Conservation (phyloP, 2,888 invertebrate genomes). For the Tortrix viridana region DNA sequence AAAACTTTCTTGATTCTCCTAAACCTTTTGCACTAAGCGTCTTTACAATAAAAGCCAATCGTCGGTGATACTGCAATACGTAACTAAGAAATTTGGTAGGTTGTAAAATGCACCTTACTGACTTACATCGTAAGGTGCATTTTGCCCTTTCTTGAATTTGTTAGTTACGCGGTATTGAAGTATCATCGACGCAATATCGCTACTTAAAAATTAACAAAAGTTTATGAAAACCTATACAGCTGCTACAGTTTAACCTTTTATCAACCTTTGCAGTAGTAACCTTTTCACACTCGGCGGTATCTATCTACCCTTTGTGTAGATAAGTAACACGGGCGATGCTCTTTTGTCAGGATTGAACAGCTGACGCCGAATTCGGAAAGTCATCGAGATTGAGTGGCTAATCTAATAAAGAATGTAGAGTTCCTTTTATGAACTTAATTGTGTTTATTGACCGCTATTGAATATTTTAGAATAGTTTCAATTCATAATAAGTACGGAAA, state of each 20-base stretch:
- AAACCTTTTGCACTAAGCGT: not conserved
- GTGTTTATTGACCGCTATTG: conserved; percentile 13
- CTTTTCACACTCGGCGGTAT: conserved; percentile 31
- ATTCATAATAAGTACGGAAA: not conserved
- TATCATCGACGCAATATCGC: not conserved
- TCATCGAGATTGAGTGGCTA: conserved; percentile 31
- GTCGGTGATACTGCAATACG: too few species aligned
- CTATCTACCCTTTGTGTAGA: conserved; percentile 23
- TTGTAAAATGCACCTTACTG: too few species aligned
- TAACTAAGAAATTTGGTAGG: too few species aligned
- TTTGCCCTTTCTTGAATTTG: too few species aligned
- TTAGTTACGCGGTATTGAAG: too few species aligned
- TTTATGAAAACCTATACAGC: not conserved
- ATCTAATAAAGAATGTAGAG: conserved; percentile 23
- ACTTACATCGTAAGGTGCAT: too few species aligned
- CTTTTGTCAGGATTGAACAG: conserved; percentile 29
- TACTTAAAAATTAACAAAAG: not conserved
- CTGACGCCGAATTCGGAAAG: conserved; percentile 28
- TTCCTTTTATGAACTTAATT: conserved; percentile 20
- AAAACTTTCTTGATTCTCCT: too few species aligned
- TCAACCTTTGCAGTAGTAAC: conserved; percentile 32
- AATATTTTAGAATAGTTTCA: not conserved
- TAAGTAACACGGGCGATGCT: conserved; percentile 20
- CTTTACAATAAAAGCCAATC: too few species aligned
- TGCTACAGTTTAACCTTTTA: conserved; percentile 26